These are phyloP conservation scores for Notechis scutatus DNA, from an alignment of 2,113 vertebrate species.

Conservation along the genomic window DNA sequence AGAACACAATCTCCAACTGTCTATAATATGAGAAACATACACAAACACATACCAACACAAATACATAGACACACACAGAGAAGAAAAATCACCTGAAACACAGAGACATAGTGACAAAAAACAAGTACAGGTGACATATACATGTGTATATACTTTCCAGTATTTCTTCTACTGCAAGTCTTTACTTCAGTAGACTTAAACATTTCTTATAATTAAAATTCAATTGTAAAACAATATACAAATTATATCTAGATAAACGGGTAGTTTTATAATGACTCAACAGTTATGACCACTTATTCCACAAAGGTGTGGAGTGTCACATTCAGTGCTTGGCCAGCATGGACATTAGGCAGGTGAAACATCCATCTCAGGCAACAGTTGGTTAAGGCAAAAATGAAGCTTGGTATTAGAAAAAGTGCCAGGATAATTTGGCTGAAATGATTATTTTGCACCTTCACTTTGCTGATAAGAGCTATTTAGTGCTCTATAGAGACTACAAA, in stretches of 20 bases:
- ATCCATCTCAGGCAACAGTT: not conserved
- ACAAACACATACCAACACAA: not conserved
- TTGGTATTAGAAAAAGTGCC: not conserved
- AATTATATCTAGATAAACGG: not conserved
- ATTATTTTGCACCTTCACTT: not conserved
- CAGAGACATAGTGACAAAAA: not conserved
- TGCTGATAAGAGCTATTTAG: not conserved
- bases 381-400: not conserved
- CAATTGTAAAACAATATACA: not conserved
- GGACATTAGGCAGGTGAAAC: not conserved
- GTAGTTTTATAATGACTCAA: not conserved
- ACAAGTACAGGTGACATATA: not conserved
- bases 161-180: not conserved
- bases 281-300: not conserved
- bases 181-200: not conserved
- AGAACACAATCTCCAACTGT: not conserved
- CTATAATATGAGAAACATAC: not conserved
- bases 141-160: not conserved
- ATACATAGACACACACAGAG: not conserved
- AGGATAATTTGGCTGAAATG: not conserved
- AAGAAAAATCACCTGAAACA: not conserved
- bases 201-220: slow-evolving; percentile 1
- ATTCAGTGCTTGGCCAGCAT: not conserved
- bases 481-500: not conserved
- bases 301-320: not conserved